A percentile compares a stretch with the other conserved stretches of the same genome.
Evolutionary conservation across 1,140 invertebrate genomes (phyloP).

Genomic region (Sinella curviseta): DNA sequence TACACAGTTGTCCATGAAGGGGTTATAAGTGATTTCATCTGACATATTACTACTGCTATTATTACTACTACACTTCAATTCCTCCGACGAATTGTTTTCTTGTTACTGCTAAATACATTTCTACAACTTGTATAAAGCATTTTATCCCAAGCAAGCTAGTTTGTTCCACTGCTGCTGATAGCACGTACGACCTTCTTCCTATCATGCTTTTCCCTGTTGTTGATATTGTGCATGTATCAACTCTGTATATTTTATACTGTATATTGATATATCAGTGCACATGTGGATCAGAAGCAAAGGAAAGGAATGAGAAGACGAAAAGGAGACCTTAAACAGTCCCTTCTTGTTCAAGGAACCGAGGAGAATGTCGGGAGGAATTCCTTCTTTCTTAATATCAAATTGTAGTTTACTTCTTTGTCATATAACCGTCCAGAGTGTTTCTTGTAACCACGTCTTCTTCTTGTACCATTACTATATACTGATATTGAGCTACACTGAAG

Average conservation of each 20-base stretch:
- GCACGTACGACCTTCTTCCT: too few relatives aligned
- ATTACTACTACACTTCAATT: slow-evolving; percentile 18
- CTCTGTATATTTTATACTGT: not conserved
- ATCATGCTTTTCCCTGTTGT: too few relatives aligned
- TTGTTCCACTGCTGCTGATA: too few relatives aligned
- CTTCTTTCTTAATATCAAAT: slow-evolving; percentile 1
- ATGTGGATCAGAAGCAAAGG: not conserved
- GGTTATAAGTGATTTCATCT: slow-evolving; percentile 19
- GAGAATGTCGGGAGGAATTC: slow-evolving; percentile 9
- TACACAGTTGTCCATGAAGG: slow-evolving; percentile 22
- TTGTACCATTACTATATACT: not conserved
- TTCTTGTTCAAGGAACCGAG: slow-evolving; percentile 8
- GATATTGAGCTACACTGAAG: not conserved
- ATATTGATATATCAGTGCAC: not conserved
- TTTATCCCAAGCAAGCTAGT: too few relatives aligned
- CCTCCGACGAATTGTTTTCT: slow-evolving; percentile 7
- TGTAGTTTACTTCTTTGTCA: not conserved
- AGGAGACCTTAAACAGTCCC: not conserved
- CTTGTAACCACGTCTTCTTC: not conserved
- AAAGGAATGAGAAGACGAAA: not conserved
- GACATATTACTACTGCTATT: slow-evolving; percentile 12
- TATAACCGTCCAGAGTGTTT: not conserved
- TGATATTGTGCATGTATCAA: not conserved
- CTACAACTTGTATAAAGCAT: not conserved
- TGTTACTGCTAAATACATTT: slow-evolving; percentile 7